Evolutionary conservation across 2,888 invertebrate species (phyloP).

Genomic region (Nipponacmea schrenckii): DNA sequence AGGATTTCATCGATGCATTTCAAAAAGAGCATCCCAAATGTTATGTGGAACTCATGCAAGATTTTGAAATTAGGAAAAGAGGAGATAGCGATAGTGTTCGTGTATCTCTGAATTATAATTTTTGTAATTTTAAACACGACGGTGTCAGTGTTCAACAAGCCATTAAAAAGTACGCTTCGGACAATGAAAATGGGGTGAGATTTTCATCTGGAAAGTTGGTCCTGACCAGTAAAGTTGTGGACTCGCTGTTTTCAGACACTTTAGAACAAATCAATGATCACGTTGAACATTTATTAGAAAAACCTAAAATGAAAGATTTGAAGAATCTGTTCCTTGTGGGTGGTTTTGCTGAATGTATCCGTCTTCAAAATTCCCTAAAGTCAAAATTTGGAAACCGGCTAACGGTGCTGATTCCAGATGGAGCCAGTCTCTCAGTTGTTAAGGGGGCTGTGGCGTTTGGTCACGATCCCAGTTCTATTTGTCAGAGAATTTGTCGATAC

Average conservation of each 20-base stretch:
- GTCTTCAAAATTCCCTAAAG: constrained; percentile 51
- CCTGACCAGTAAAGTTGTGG: constrained; percentile 49
- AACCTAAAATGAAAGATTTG: constrained; percentile 52
- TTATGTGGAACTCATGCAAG: constrained; percentile 55
- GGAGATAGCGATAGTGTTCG: constrained; percentile 58
- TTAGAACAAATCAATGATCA: constrained; percentile 48
- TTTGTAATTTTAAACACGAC: constrained; percentile 56
- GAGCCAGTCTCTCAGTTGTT: constrained; percentile 58
- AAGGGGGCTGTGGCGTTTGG: constrained; percentile 62
- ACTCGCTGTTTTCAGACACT: constrained; percentile 53
- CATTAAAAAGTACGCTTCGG: constrained; percentile 50
- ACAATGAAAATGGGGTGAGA: constrained; percentile 48
- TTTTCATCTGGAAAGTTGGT: constrained; percentile 61
- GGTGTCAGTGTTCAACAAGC: constrained; percentile 54
- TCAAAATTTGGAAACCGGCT: constrained; percentile 52
- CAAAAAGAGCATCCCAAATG: constrained; percentile 54
- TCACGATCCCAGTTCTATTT: constrained; percentile 59
- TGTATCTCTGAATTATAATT: constrained; percentile 58
- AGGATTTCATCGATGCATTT: constrained; percentile 52
- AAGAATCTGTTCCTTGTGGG: constrained; percentile 58
- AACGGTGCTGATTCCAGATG: constrained; percentile 57
- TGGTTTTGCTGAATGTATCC: constrained; percentile 57
- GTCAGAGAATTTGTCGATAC: constrained; percentile 59
- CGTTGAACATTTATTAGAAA: constrained; percentile 43
- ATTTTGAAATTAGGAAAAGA: constrained; percentile 60